phyloP scores from a whole-genome alignment of 2,113 vertebrate species.

The Porphyrio hochstetteri region DNA sequence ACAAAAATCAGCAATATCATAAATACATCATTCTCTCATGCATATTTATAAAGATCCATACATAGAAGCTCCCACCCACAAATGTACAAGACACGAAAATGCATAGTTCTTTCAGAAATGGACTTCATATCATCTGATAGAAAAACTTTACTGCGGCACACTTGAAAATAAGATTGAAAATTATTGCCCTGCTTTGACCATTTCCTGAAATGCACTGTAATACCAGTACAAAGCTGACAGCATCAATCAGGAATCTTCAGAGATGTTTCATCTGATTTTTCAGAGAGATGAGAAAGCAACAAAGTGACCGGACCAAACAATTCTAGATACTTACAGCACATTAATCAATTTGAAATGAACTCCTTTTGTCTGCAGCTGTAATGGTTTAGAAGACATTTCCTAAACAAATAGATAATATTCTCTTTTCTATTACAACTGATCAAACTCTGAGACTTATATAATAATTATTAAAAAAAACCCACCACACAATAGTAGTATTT shows the following conservation, averaged over 20 bases:
- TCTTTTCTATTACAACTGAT: constrained; percentile 65
- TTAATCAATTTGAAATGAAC: constrained; percentile 74
- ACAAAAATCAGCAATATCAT: not conserved
- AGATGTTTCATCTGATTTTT: constrained; percentile 74
- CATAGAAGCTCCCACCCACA: not conserved
- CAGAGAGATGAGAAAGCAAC: constrained; percentile 72
- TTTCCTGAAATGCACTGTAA: constrained; percentile 64
- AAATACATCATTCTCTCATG: not conserved
- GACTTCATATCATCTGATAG: not conserved
- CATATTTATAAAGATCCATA: not conserved
- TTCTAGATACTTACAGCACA: constrained; percentile 69
- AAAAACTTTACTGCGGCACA: constrained; percentile 22
- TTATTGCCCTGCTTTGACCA: constrained; percentile 56
- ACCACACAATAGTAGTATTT: not conserved
- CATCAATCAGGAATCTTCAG: constrained; percentile 71
- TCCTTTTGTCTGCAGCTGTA: constrained; percentile 68
- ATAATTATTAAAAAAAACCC: not conserved
- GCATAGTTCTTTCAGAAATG: not conserved
- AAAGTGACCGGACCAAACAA: constrained; percentile 68
- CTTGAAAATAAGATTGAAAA: constrained; percentile 60
- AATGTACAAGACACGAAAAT: constrained; percentile 17
- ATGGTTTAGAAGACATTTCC: constrained; percentile 66
- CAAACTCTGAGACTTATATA: constrained; percentile 37
- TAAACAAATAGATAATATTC: constrained; percentile 69
- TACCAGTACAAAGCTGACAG: constrained; percentile 57